Percentiles rank a stretch among this genome's conserved stretches.
phyloP scores from a whole-genome alignment of 2,113 vertebrate genomes.

The Nettapus auritus region DNA sequence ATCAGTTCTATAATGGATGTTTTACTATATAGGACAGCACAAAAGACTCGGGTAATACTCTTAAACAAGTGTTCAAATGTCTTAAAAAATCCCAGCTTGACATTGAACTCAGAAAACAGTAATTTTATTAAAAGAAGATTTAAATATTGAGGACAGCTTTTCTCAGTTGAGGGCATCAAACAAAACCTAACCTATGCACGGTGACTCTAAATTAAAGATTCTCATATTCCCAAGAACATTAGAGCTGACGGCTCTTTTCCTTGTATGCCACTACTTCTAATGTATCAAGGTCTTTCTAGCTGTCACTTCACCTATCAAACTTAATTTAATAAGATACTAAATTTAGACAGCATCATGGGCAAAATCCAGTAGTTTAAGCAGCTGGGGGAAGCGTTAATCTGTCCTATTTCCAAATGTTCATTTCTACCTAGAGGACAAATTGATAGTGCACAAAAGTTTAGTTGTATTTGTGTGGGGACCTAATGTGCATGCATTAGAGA shows the following conservation, averaged over 20 bases:
- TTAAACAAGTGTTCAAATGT: not conserved
- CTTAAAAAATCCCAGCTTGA: not conserved
- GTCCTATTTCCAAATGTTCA: not conserved
- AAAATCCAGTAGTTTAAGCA: constrained; percentile 7
- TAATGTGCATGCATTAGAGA: not conserved
- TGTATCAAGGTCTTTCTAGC: not conserved
- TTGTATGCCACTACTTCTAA: not conserved
- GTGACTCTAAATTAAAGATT: not conserved
- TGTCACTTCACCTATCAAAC: not conserved
- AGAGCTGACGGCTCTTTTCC: not conserved
- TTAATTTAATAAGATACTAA: constrained; percentile 16
- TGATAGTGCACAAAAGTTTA: not conserved
- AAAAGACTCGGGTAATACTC: not conserved
- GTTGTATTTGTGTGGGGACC: not conserved
- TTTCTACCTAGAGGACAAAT: constrained; percentile 21
- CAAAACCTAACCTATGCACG: not conserved
- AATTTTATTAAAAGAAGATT: not conserved
- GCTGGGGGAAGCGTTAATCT: not conserved
- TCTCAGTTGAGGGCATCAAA: constrained; percentile 4
- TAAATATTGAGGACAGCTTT: not conserved
- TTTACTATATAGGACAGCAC: not conserved
- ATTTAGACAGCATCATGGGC: constrained; percentile 1
- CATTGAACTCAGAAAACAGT: not conserved
- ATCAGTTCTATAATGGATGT: not conserved
- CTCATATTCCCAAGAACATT: not conserved